Percentiles rank a stretch among this genome's conserved stretches.
Evolutionary conservation across 2,797 vertebrate species (phyloP).

Genomic region (Pangasius larnaudii): DNA sequence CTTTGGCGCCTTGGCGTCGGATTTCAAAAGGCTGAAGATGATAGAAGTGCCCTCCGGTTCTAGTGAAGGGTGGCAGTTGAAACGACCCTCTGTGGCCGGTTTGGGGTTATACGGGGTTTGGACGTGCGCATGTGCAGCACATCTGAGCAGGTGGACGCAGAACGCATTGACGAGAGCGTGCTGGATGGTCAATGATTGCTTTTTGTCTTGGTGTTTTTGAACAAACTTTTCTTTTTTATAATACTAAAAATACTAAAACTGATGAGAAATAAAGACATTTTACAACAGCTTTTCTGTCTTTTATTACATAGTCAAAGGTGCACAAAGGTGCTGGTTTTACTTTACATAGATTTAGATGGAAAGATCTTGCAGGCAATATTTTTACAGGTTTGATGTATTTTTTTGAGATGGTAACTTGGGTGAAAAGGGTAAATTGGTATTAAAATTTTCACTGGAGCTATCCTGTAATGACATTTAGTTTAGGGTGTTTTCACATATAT

Average conservation of each 20-base stretch:
- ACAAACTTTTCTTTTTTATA: neutral
- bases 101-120: neutral
- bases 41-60: slow-evolving; percentile 35
- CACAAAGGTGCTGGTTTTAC: neutral
- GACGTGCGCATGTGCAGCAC: neutral
- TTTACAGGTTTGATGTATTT: too few relatives aligned
- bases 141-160: slow-evolving; percentile 17
- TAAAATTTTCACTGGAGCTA: neutral
- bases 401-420: neutral
- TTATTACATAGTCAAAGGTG: neutral
- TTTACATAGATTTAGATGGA: neutral
- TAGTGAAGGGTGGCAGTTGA: neutral
- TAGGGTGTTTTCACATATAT: neutral
- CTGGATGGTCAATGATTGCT: slow-evolving; percentile 1
- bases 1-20: slow-evolving; percentile 63
- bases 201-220: slow-evolving; percentile 6
- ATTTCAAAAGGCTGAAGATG: slow-evolving; percentile 57
- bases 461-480: neutral
- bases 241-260: neutral
- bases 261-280: slow-evolving; percentile 8
- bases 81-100: neutral
- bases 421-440: neutral
- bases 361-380: neutral
- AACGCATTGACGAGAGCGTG: neutral
- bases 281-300: neutral